These are phyloP conservation scores for Ophonus ardosiacus DNA, from an alignment of 2,888 invertebrate species.

Conservation along the genomic window DNA sequence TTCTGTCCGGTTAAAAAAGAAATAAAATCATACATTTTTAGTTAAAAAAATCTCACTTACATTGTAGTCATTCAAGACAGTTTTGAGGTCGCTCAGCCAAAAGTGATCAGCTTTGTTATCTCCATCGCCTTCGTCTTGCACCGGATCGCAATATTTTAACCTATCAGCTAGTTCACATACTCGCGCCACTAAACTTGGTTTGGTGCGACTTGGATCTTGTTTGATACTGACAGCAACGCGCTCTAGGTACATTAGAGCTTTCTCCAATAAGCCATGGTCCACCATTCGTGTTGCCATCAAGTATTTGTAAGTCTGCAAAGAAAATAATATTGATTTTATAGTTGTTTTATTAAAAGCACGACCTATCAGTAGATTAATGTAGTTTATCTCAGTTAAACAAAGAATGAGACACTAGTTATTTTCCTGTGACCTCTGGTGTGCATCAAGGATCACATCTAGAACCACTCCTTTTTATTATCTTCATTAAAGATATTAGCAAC, in stretches of 20 bases:
- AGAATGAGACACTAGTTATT: too few species aligned
- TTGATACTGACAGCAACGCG: conserved; percentile 84
- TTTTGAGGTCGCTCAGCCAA: conserved; percentile 79
- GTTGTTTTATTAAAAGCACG: neutral
- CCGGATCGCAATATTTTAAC: conserved; percentile 74
- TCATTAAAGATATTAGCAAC: too few species aligned
- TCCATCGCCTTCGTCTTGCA: conserved; percentile 71
- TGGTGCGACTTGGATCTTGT: conserved; percentile 78
- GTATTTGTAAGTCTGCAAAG: conserved; percentile 87
- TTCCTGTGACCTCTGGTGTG: too few species aligned
- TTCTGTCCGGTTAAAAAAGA: too few species aligned
- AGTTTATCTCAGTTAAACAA: too few species aligned
- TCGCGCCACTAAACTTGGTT: conserved; percentile 77
- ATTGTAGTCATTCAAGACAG: conserved; percentile 74
- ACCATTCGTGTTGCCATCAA: conserved; percentile 87
- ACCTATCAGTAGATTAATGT: too few species aligned
- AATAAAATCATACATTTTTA: too few species aligned
- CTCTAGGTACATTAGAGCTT: conserved; percentile 91
- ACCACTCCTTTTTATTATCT: too few species aligned
- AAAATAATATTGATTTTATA: neutral
- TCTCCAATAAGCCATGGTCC: conserved; percentile 87
- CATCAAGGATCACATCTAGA: too few species aligned
- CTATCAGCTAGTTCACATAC: conserved; percentile 76
- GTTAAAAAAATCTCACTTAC: conserved; percentile 69
- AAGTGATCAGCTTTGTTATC: conserved; percentile 76